Percentiles rank a stretch among this genome's conserved stretches.
These are phyloP conservation scores for Conger conger DNA, from an alignment of 2,113 vertebrate genomes.

Conservation along the genomic window DNA sequence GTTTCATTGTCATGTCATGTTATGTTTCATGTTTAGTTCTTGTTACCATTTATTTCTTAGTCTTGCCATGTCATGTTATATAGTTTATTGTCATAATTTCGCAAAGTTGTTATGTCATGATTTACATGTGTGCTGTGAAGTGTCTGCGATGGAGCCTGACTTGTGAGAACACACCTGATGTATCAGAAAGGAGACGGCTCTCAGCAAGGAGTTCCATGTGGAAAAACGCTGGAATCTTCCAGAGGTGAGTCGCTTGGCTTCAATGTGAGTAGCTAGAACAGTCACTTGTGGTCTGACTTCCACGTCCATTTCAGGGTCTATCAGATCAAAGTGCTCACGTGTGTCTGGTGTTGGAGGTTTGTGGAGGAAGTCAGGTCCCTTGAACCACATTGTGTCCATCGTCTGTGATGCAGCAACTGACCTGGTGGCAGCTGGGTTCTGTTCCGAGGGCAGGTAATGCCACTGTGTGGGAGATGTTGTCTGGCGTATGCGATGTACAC, in stretches of 20 bases:
- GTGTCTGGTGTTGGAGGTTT: neutral
- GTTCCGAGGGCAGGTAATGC: conserved; percentile 17
- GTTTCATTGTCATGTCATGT: no score
- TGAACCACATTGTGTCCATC: neutral
- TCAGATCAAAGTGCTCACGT: conserved; percentile 20
- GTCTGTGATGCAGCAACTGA: conserved; percentile 7
- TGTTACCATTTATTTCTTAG: no score
- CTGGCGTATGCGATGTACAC: no score
- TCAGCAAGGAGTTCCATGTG: conserved; percentile 19
- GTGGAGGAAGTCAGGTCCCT: no score
- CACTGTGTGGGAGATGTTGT: conserved; percentile 4
- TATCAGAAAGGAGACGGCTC: no score
- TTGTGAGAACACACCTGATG: conserved; percentile 9
- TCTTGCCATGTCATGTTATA: no score
- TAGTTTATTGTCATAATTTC: no score
- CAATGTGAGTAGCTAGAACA: conserved; percentile 9
- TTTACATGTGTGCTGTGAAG: neutral
- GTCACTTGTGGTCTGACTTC: conserved; percentile 21
- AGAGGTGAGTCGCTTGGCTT: conserved; percentile 17
- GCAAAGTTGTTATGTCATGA: no score
- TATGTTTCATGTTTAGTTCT: no score
- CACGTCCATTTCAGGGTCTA: conserved; percentile 17
- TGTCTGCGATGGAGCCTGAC: neutral
- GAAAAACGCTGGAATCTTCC: conserved; percentile 26
- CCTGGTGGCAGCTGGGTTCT: conserved; percentile 23